These are phyloP conservation scores for Prochilodus magdalenae DNA, from an alignment of 2,113 vertebrate species.

Conservation along the genomic window DNA sequence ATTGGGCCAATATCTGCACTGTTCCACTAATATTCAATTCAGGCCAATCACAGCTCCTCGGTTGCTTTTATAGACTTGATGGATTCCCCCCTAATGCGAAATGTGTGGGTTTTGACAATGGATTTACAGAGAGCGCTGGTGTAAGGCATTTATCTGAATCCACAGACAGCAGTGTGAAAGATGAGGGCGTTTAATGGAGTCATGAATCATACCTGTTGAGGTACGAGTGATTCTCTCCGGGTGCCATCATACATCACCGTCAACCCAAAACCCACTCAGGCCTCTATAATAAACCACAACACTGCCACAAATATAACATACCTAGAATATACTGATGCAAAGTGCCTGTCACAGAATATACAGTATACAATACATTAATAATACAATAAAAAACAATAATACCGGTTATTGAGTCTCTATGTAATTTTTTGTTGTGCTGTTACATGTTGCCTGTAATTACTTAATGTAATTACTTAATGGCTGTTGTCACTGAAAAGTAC, in stretches of 20 bases:
- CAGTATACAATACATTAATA: no score
- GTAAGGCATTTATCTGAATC: conserved; percentile 5
- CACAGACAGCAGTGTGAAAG: neutral
- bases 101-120: neutral
- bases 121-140: conserved; percentile 25
- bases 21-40: neutral
- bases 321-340: no score
- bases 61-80: conserved; percentile 14
- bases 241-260: neutral
- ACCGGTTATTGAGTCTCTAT: no score
- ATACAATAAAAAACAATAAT: no score
- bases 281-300: conserved; percentile 3
- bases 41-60: conserved; percentile 11
- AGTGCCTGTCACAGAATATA: neutral
- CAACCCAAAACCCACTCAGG: neutral
- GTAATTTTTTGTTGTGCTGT: no score
- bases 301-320: neutral
- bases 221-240: neutral
- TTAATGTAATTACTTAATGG: no score
- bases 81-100: conserved; percentile 15
- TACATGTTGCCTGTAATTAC: no score
- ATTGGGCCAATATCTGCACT: neutral
- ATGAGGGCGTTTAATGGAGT: conserved; percentile 7
- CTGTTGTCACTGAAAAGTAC: no score
- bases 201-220: conserved; percentile 33